A percentile compares a stretch with the other conserved stretches of the same genome.
phyloP scores from a whole-genome alignment of 2,888 invertebrate genomes.

The Stratiomys singularior region DNA sequence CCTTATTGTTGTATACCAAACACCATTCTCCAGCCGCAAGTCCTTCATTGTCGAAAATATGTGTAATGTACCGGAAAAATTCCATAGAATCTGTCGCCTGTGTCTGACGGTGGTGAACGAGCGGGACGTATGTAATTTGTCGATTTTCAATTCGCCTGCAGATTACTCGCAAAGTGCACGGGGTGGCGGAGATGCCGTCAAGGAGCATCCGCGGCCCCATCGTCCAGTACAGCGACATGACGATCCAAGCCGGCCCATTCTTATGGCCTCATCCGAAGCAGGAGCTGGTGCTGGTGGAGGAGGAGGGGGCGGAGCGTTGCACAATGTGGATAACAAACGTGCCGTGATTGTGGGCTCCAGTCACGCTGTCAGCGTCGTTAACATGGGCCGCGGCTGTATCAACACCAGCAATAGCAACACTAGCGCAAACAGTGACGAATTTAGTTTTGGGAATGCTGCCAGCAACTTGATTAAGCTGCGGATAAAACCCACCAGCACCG shows the following conservation, averaged over 20 bases:
- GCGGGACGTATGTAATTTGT: slow-evolving; percentile 76
- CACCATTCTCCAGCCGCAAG: neutral
- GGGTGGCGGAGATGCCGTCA: neutral
- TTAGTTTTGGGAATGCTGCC: slow-evolving; percentile 39
- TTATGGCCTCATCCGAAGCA: slow-evolving; percentile 12
- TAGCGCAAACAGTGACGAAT: slow-evolving; percentile 30
- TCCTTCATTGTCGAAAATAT: slow-evolving; percentile 70
- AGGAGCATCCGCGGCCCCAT: slow-evolving; percentile 11
- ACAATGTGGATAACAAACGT: slow-evolving; percentile 23
- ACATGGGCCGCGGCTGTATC: neutral
- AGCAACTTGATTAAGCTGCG: slow-evolving; percentile 44
- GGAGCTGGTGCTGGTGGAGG: neutral
- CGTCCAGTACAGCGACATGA: slow-evolving; percentile 4
- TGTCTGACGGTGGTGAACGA: slow-evolving; percentile 84
- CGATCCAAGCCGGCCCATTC: neutral
- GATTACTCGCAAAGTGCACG: neutral
- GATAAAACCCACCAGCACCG: slow-evolving; percentile 16
- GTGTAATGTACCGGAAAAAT: slow-evolving; percentile 92
- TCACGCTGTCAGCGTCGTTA: neutral
- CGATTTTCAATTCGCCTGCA: slow-evolving; percentile 57
- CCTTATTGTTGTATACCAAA: slow-evolving; percentile 1
- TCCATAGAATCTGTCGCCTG: slow-evolving; percentile 93
- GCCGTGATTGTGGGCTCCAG: neutral
- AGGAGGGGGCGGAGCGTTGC: neutral
- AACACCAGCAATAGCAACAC: neutral